Evolutionary conservation across 2,113 vertebrate genomes (phyloP).

Genomic region (Vombatus ursinus): DNA sequence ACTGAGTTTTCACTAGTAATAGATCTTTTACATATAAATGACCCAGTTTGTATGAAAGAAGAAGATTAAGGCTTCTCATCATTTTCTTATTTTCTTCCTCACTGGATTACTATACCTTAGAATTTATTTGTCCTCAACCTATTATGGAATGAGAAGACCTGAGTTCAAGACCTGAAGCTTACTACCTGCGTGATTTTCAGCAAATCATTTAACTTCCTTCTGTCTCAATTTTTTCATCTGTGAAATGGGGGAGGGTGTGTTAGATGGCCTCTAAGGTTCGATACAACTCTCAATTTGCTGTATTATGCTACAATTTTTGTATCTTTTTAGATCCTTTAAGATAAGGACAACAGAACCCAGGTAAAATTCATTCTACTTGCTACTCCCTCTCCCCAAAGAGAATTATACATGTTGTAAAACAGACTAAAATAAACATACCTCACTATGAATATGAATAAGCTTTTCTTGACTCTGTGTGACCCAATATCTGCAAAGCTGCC

Average conservation of each 20-base stretch:
- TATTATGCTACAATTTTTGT: neutral
- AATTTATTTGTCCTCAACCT: neutral
- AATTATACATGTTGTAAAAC: neutral
- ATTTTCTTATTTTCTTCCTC: conserved; percentile 16
- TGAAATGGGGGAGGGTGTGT: neutral
- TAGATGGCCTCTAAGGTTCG: neutral
- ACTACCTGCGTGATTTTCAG: neutral
- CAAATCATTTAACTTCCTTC: neutral
- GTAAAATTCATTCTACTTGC: neutral
- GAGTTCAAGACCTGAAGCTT: neutral
- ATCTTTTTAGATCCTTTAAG: neutral
- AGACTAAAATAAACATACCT: neutral
- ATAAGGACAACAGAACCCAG: neutral
- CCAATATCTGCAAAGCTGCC: neutral
- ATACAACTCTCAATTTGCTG: neutral
- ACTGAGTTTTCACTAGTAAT: neutral
- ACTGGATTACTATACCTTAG: neutral
- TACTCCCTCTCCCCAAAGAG: neutral
- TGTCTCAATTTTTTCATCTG: neutral
- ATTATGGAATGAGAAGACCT: neutral
- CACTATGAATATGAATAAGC: neutral
- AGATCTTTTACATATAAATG: neutral
- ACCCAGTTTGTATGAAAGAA: neutral
- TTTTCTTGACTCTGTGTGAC: neutral
- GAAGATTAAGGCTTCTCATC: neutral